phyloP scores from a whole-genome alignment of 2,797 vertebrate genomes.

The Alcedo atthis region DNA sequence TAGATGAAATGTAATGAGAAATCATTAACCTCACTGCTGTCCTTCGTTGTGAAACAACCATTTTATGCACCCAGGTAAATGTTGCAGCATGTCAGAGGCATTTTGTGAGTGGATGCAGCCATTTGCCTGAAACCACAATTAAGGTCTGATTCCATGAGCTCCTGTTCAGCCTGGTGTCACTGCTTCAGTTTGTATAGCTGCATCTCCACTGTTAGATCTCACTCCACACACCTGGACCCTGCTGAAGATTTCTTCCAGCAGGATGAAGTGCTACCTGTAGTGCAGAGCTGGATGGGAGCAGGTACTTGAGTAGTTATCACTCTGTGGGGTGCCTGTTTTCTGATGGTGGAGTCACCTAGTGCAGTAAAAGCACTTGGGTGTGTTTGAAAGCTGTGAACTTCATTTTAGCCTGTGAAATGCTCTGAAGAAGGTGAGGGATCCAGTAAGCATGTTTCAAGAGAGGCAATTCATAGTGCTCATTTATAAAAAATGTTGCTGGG shows the following conservation, averaged over 20 bases:
- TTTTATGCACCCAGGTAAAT: not conserved
- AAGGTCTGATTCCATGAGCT: not conserved
- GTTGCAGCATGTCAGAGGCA: not conserved
- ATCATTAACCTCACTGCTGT: not conserved
- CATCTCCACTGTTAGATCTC: not conserved
- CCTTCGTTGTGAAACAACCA: not conserved
- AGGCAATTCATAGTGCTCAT: not conserved
- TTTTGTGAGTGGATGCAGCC: not conserved
- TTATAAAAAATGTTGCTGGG: slow-evolving; percentile 16
- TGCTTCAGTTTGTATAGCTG: not conserved
- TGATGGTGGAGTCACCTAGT: not conserved
- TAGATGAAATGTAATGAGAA: not conserved
- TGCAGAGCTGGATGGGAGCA: not conserved
- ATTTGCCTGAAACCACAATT: not conserved
- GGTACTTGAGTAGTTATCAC: not conserved
- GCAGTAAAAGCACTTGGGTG: not conserved
- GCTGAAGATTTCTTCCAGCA: not conserved
- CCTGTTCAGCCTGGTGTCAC: not conserved
- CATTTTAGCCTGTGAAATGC: not conserved
- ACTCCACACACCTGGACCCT: not conserved
- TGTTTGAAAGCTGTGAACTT: not conserved
- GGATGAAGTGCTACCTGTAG: not conserved
- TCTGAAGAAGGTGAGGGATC: not conserved
- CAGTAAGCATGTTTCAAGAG: not conserved
- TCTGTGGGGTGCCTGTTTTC: not conserved